A percentile compares a stretch with the other conserved stretches of the same genome.
These are phyloP conservation scores for Scomber colias DNA, from an alignment of 2,113 vertebrate species.

Conservation along the genomic window DNA sequence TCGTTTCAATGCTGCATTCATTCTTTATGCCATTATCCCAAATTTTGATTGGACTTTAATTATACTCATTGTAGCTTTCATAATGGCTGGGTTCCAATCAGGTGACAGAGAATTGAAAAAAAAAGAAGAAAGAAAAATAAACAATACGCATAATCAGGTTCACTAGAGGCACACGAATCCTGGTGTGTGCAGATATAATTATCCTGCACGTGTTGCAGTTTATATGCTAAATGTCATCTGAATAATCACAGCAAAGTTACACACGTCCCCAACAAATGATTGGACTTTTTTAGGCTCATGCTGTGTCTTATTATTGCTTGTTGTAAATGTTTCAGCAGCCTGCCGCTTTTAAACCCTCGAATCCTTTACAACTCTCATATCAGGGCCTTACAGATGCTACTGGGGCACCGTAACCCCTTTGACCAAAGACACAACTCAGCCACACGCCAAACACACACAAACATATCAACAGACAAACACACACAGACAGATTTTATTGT, in stretches of 20 bases:
- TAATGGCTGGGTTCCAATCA: background rate
- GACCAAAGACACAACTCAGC: background rate
- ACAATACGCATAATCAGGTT: too few species aligned
- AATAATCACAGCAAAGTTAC: background rate
- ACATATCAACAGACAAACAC: background rate
- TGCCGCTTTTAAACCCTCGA: constrained; percentile 13
- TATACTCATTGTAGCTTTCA: background rate
- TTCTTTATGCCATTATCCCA: background rate
- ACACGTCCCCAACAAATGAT: background rate
- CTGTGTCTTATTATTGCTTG: background rate
- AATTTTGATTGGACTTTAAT: constrained; percentile 6
- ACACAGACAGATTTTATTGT: constrained; percentile 13
- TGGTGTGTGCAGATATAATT: background rate
- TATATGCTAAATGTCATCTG: background rate
- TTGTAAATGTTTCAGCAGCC: background rate
- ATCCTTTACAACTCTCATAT: constrained; percentile 29
- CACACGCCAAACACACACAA: constrained; percentile 7
- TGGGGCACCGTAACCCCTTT: background rate
- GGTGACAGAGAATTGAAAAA: too few species aligned
- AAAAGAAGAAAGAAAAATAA: too few species aligned
- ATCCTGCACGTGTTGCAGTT: background rate
- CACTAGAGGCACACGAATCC: too few species aligned
- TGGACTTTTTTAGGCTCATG: background rate
- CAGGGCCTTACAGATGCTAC: constrained; percentile 26
- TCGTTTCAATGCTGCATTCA: background rate